Base-by-base conservation (phyloP, 23 tunicate species). In the Ciona savignyi region DNA sequence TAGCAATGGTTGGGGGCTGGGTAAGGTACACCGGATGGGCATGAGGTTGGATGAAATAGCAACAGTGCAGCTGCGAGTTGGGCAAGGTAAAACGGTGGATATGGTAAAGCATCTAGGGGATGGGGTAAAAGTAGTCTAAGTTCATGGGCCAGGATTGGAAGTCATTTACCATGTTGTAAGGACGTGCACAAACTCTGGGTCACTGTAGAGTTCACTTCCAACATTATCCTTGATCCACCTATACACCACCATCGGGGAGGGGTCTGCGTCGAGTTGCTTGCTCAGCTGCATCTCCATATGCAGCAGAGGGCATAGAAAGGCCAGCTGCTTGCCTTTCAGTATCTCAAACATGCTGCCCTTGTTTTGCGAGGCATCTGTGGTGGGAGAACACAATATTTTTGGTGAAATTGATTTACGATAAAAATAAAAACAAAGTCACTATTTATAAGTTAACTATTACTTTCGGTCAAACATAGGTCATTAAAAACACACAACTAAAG, bases 221-320 rank as follows among this genome's bases (percentile, higher is more conserved):
- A 80, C 82, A 35, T 87, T 79, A 0, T 81, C 94, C 24, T 35
- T 70, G 48, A 87, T 75, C 94, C 94, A 87, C 28, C 74, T 70
- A 51, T 87, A 87, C 25, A 87, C 34, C 34, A 66, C 75, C 1
- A 65, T 2, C 0, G 82, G 82, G 25, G 78, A 27, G 6, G 82
- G 77, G 35, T 81, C 66, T 26, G 61, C 31, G n/a, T 51, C 62
- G 9, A 87, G 79, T 70, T 81, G 86, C 29, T 65, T 29, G 69
- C 60, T 32, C n/a, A 87, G 71, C 33, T 75, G 60, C 2, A 67
- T 32, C 66, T 87, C 94, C 65, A 87, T 75, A 2, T 69, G 77
- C 22, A 76, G 81, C 33, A 87, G 78, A 3, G 94, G 94, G 74
- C 76, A 69, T 1, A 87, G 82, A 51, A 80, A 87, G 23, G 28